phyloP scores from a whole-genome alignment of 2,113 vertebrate species.

The Noctilio leporinus region DNA sequence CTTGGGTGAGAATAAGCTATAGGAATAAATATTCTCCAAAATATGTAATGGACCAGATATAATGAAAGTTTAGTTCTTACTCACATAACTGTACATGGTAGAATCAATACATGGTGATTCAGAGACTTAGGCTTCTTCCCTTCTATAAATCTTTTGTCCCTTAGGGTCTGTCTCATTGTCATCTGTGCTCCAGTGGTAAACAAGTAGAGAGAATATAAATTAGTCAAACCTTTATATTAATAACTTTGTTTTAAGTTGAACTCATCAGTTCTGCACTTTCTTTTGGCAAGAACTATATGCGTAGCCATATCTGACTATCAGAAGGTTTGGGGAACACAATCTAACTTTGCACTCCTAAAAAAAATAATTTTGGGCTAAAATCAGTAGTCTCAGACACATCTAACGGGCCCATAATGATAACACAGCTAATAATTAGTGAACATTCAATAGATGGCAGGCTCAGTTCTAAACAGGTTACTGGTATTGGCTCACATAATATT shows the following conservation, averaged over 20 bases:
- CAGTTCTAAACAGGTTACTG: neutral
- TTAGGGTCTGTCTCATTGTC: neutral
- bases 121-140: neutral
- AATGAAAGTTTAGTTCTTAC: neutral
- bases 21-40: neutral
- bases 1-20: neutral
- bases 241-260: neutral
- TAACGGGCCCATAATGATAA: neutral
- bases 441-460: neutral
- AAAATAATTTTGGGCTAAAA: neutral
- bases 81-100: neutral
- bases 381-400: neutral
- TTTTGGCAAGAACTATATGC: neutral
- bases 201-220: neutral
- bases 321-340: neutral
- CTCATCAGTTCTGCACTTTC: neutral
- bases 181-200: neutral
- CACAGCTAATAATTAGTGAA: neutral
- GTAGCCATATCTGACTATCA: neutral
- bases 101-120: neutral
- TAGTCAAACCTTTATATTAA: neutral
- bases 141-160: neutral
- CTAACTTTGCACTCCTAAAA: neutral
- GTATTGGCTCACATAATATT: neutral
- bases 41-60: neutral